Base-by-base conservation (phyloP, 2,797 vertebrate genomes). In the Dromococcyx pavoninus region DNA sequence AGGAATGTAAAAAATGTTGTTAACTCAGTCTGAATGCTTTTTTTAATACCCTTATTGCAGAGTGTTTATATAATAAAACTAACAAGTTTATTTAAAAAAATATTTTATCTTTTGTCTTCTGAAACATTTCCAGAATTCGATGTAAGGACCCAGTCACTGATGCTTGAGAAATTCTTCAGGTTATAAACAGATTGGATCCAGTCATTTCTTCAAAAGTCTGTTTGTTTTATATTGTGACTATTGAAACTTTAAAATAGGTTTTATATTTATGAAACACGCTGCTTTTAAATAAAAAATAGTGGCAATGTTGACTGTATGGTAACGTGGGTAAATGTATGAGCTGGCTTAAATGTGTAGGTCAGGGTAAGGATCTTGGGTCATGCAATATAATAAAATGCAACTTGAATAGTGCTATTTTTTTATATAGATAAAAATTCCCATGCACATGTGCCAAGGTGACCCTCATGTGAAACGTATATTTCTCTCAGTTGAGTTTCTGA, bases 141-240 rank as follows among this genome's bases (percentile, higher is more conserved):
- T 62, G 46, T 37, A 76, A 86, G 41, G 30, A 43, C 62, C 57
- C 73, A 41, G 44, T 78, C 75, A 61, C 15, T 91, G 93, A 60
- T 75, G 77, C 75, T 51, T 77, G 65, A 84, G 88, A 80, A 91
- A 74, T 51, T 88, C 71, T 92, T 93, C 70, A 81, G 69, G 85
- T 88, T 91, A 70, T 71, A 39, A 91, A 84, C 10, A 41, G n/a
- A 33, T 18, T 88, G 13, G 77, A 35, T 57, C 33, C 88, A 78
- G 74, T 67, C 43, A 91, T 66, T 73, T 83, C 33, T 81, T 93
- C 86, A 74, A 32, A 51, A 56, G 51, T 48, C 24, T 75, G 56
- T 95, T 94, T 71, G 56, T 88, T 90, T 83, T 51, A 8, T 17
- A 28, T 66, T 96, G 84, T 96, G 35, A 91, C 60, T 81, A 72